Conservation (phyloP, 2,113 vertebrate genomes). For the Geococcyx californianus region DNA sequence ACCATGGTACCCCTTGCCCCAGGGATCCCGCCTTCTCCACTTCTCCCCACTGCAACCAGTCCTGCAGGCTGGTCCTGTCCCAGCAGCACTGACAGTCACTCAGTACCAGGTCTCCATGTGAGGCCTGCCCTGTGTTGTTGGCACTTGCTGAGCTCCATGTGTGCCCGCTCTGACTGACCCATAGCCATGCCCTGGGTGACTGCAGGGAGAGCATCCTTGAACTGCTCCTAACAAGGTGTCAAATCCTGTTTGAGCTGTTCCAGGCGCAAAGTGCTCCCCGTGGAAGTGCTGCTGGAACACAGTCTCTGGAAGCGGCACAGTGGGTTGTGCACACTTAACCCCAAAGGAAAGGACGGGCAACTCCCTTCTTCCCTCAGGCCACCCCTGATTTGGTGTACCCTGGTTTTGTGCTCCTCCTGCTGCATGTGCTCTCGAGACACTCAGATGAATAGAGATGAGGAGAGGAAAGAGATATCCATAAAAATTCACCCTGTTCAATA, state of each 20-base stretch:
- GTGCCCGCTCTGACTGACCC: neutral
- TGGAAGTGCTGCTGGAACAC: neutral
- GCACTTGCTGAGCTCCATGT: neutral
- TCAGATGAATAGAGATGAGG: neutral
- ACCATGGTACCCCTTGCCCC: accelerated
- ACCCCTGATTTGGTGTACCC: neutral
- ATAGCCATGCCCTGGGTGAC: neutral
- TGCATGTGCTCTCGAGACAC: neutral
- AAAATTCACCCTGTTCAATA: constrained; percentile 23
- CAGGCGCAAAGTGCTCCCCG: accelerated
- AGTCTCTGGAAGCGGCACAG: accelerated
- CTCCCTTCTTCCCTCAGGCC: neutral
- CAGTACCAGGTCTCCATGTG: accelerated
- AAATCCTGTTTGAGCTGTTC: neutral
- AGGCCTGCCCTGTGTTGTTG: neutral
- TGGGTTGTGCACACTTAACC: too few relatives aligned
- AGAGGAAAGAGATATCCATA: constrained; percentile 1
- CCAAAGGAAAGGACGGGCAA: accelerated
- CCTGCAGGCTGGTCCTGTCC: neutral
- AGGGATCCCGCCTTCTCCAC: neutral
- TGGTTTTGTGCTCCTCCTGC: neutral
- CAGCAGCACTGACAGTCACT: accelerated
- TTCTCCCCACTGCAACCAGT: neutral
- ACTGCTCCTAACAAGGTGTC: neutral
- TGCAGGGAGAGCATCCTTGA: neutral